Base-by-base conservation (phyloP, 1,140 invertebrate genomes). In the Bombus waltoni region DNA sequence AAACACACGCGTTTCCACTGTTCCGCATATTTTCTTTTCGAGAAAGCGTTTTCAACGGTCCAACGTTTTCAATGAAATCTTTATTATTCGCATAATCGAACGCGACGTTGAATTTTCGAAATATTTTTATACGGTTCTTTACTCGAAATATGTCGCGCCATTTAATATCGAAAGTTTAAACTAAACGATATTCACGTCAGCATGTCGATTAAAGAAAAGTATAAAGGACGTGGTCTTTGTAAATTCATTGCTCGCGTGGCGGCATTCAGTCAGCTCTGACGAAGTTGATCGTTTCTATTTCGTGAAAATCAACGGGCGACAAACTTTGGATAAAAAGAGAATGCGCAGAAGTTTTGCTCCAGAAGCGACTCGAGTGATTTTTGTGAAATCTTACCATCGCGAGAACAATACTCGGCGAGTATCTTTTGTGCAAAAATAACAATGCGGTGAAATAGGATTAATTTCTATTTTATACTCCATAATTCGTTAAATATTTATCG, bases 261-360 rank as follows among this genome's bases (percentile, higher is more conserved):
- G 10, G 8, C 25, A 76, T 83, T 42, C 32, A 68, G 44, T 0
- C 59, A 35, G 25, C 53, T 68, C 18, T 57, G 73, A 76, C 81
- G 72, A 76, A 76, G 72, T 83, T 65, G 76, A 83, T 83, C 53
- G 44, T 68, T 83, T 66, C 44, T n/a, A 44, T 53, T 68, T 42
- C 28, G 15, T 76, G 47, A 73, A 42, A 73, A 11, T 71, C 38
- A 47, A 2, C 25, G 5, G 8, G 53, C 25, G 38, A n/a, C 42
- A 40, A 71, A 53, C 35, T n/a, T 13, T 32, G 22, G 18, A 42
- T 11, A n/a, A 76, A 65, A 32, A 32, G 28, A 28, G 53, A 28
- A 53, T 11, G 57, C 53, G 8, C 44, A 1, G 53, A 6, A 25
- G 40, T 82, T 82, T 65, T 11, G n/a, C 66, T 82, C 66, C 42